Percentiles rank a stretch among this genome's conserved stretches.
These are phyloP conservation scores for Sphaeridia pumilis DNA, from an alignment of 2,888 invertebrate genomes.

Conservation along the genomic window DNA sequence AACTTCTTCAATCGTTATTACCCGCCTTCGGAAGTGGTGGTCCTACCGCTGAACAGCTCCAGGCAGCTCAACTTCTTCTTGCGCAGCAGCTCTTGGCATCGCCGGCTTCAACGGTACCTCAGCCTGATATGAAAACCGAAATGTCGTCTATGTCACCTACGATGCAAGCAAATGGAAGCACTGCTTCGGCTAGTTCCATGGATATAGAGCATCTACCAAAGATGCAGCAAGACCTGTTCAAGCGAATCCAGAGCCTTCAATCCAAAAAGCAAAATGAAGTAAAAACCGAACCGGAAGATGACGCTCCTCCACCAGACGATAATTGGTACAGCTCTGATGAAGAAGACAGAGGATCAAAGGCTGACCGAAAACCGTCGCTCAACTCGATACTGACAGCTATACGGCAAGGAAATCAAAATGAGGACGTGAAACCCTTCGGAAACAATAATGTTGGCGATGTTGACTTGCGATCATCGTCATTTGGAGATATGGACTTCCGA, in stretches of 20 bases:
- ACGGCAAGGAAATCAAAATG: constrained; percentile 13
- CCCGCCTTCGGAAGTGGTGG: neutral
- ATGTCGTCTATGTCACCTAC: neutral
- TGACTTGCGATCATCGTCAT: constrained; percentile 22
- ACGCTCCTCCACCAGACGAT: constrained; percentile 40
- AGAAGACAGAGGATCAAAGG: constrained; percentile 40
- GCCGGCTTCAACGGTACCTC: neutral
- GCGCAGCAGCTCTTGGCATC: neutral
- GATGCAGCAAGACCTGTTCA: constrained; percentile 53
- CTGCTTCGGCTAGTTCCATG: constrained; percentile 38
- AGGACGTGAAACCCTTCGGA: neutral
- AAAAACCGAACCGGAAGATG: constrained; percentile 38
- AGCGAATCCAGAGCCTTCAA: constrained; percentile 55
- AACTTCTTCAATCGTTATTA: neutral
- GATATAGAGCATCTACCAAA: constrained; percentile 50
- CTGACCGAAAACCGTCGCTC: constrained; percentile 26
- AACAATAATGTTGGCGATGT: constrained; percentile 13
- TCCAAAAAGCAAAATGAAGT: constrained; percentile 43
- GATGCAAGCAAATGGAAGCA: neutral
- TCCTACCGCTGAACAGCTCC: neutral
- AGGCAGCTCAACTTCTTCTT: neutral
- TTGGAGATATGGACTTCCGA: constrained; percentile 56
- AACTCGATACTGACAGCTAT: constrained; percentile 31
- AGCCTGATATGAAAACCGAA: neutral
- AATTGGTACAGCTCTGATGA: constrained; percentile 69